Percentiles rank a stretch among this genome's conserved stretches.
These are phyloP conservation scores for Drosophila acutilabella DNA, from an alignment of 2,888 invertebrate genomes.

Conservation along the genomic window DNA sequence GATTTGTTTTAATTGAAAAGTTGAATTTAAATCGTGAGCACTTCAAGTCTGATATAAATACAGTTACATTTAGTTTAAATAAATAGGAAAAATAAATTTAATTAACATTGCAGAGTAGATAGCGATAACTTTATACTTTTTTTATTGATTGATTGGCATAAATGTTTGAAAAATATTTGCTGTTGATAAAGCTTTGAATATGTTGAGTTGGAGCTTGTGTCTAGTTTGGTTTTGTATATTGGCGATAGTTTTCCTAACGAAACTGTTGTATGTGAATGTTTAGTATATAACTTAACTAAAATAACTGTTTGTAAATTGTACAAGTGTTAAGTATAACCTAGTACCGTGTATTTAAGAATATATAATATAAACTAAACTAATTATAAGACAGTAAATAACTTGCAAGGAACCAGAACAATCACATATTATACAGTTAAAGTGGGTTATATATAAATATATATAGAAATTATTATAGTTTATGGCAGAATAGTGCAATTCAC, in stretches of 20 bases:
- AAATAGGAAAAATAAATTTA: no score
- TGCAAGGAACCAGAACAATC: conserved; percentile 63
- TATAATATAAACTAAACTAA: conserved; percentile 33
- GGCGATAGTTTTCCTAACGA: conserved; percentile 41
- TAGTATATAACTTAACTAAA: conserved; percentile 32
- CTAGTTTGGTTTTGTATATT: conserved; percentile 52
- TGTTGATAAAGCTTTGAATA: conserved; percentile 11
- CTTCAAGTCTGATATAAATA: no score
- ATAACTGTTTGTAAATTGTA: conserved; percentile 27
- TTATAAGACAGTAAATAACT: conserved; percentile 40
- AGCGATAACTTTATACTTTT: no score
- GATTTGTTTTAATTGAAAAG: conserved; percentile 6
- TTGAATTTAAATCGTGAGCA: no score
- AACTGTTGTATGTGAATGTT: conserved; percentile 61
- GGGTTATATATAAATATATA: conserved; percentile 31
- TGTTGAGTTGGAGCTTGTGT: conserved; percentile 3
- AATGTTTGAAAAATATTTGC: conserved; percentile 1
- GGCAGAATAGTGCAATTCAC: conserved; percentile 51
- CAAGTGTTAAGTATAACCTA: conserved; percentile 49
- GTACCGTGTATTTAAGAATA: conserved; percentile 22
- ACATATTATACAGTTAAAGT: conserved; percentile 46
- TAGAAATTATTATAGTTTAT: conserved; percentile 17
- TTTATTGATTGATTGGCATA: no score
- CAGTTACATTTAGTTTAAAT: no score
- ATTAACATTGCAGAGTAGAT: no score